Conservation (phyloP, 2,888 invertebrate genomes). For the Odontomyia ornata region DNA sequence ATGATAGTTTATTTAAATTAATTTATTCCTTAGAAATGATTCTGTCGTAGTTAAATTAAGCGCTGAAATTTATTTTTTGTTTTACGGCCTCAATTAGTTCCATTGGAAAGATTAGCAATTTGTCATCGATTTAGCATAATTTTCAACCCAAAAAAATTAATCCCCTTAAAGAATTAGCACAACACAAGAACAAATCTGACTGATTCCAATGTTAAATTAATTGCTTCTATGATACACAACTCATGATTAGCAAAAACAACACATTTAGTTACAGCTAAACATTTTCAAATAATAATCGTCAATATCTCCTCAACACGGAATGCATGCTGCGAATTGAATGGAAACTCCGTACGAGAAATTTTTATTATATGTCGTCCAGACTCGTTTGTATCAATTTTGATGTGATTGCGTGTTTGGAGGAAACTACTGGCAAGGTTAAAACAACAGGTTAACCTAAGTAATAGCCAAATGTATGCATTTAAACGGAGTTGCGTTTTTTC, state of each 20-base stretch:
- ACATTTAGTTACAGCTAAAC: constrained; percentile 6
- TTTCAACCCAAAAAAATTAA: too few relatives aligned
- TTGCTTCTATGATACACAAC: not conserved
- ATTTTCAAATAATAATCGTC: not conserved
- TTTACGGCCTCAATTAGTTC: too few relatives aligned
- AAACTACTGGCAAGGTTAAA: not conserved
- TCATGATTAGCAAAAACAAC: not conserved
- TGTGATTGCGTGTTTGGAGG: not conserved
- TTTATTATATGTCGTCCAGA: not conserved
- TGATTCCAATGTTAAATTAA: not conserved
- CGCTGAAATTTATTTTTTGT: too few relatives aligned
- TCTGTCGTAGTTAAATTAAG: too few relatives aligned
- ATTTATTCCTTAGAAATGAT: too few relatives aligned
- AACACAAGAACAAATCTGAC: not conserved
- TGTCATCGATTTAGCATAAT: too few relatives aligned
- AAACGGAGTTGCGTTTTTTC: not conserved
- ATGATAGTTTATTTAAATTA: too few relatives aligned
- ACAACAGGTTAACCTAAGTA: constrained; percentile 3
- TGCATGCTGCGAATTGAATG: constrained; percentile 6
- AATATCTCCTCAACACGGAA: not conserved
- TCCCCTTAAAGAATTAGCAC: too few relatives aligned
- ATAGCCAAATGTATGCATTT: not conserved
- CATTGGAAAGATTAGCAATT: too few relatives aligned
- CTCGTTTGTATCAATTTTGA: not conserved
- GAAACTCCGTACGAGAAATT: not conserved